A percentile compares a stretch with the other conserved stretches of the same genome.
Evolutionary conservation across 1,140 invertebrate species (phyloP).

Genomic region (Microplitis demolitor): DNA sequence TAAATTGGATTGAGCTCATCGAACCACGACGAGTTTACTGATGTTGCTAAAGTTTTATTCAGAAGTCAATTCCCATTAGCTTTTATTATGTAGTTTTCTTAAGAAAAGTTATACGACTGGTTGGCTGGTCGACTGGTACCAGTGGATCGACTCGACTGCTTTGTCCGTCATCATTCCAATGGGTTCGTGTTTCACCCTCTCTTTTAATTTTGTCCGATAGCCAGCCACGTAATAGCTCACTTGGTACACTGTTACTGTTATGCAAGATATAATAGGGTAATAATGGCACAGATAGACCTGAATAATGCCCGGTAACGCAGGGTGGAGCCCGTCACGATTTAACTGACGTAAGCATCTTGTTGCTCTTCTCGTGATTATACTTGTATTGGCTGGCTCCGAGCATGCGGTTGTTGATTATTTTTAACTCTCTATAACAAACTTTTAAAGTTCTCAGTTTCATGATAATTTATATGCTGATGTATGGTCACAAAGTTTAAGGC

Average conservation of each 20-base stretch:
- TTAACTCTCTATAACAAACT: no score
- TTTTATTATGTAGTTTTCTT: no score
- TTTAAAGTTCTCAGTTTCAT: no score
- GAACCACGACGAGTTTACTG: background rate
- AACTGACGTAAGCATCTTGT: slow-evolving; percentile 57
- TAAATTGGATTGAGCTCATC: background rate
- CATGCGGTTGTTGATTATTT: background rate
- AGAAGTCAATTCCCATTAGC: no score
- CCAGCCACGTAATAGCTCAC: background rate
- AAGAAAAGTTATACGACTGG: no score
- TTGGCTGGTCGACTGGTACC: no score
- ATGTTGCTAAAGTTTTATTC: background rate
- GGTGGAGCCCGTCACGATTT: slow-evolving; percentile 57
- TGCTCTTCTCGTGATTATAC: slow-evolving; percentile 28
- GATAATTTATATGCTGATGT: no score
- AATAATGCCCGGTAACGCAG: slow-evolving; percentile 40
- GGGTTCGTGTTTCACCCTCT: background rate
- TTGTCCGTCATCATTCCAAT: no score
- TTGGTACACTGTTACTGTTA: slow-evolving; percentile 54
- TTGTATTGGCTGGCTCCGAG: background rate
- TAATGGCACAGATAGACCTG: slow-evolving; percentile 45
- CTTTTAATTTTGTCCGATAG: background rate
- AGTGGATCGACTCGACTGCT: background rate
- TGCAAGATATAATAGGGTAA: slow-evolving; percentile 59
- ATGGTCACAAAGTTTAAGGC: no score